A percentile compares a stretch with the other conserved stretches of the same genome.
Conservation (phyloP, 2,113 vertebrate species). For the Apodemus sylvaticus region DNA sequence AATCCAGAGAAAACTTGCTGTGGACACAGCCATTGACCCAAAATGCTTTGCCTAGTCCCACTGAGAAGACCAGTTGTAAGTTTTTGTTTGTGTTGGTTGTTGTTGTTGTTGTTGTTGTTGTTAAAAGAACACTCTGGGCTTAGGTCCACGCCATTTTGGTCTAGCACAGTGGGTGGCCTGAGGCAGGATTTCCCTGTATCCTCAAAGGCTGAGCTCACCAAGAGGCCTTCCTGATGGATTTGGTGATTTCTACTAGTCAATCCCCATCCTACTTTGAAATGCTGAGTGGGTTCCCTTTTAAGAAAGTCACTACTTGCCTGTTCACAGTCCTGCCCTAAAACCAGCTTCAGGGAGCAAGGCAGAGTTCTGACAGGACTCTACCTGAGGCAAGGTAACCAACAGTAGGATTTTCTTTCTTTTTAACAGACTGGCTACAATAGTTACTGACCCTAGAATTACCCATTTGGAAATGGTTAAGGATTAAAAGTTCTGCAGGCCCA, state of each 20-base stretch:
- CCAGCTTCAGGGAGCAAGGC: rapidly evolving
- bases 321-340: neutral
- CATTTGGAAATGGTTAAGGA: conserved; percentile 80
- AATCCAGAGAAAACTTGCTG: neutral
- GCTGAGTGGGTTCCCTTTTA: neutral
- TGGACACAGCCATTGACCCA: neutral
- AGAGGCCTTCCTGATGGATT: neutral
- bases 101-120: neutral
- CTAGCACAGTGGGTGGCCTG: neutral
- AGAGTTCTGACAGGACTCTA: neutral
- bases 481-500: conserved; percentile 62
- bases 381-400: rapidly evolving
- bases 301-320: neutral
- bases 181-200: neutral
- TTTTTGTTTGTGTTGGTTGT: neutral
- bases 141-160: too few species aligned
- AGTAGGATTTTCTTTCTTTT: neutral
- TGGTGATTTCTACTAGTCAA: neutral
- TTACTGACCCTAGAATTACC: conserved; percentile 66
- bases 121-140: neutral
- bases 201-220: neutral
- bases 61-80: neutral
- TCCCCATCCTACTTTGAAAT: neutral
- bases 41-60: too few species aligned
- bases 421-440: conserved; percentile 1